phyloP scores from a whole-genome alignment of 2,797 vertebrate genomes.

The Sebastes nivosus region DNA sequence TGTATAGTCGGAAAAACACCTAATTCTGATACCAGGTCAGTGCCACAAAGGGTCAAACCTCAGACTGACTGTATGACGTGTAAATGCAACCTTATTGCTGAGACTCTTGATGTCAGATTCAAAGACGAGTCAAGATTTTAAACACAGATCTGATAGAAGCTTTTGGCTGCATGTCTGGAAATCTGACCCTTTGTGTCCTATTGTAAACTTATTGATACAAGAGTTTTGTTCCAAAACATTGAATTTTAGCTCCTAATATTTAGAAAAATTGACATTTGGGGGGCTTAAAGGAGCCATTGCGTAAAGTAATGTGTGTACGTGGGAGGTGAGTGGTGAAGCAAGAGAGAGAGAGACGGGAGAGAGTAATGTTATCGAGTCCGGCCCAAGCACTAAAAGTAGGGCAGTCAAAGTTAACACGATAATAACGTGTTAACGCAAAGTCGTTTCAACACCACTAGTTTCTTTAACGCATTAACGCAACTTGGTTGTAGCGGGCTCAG shows the following conservation, averaged over 20 bases:
- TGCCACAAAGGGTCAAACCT: slow-evolving; percentile 3
- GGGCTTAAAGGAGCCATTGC: too few species aligned
- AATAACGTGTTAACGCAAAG: accelerated
- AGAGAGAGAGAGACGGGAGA: accelerated
- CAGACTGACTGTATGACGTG: not conserved
- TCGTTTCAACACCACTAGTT: accelerated
- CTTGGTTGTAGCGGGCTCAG: accelerated
- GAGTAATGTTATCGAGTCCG: accelerated
- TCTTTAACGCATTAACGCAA: too few species aligned
- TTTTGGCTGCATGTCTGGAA: slow-evolving; percentile 2
- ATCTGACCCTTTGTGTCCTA: slow-evolving; percentile 1
- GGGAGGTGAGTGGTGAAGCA: too few species aligned
- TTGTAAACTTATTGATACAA: slow-evolving; percentile 15
- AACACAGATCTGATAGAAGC: not conserved
- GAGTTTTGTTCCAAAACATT: slow-evolving; percentile 2
- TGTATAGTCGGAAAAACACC: not conserved
- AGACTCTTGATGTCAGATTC: slow-evolving; percentile 6
- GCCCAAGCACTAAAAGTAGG: too few species aligned
- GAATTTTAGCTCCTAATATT: not conserved
- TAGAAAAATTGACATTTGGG: not conserved
- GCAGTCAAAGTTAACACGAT: too few species aligned
- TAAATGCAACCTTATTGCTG: slow-evolving; percentile 43
- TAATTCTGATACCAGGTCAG: not conserved
- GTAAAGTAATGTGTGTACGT: too few species aligned
- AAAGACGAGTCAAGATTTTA: not conserved